phyloP scores from a whole-genome alignment of 2,888 invertebrate genomes.

The Pterobdella sp. region DNA sequence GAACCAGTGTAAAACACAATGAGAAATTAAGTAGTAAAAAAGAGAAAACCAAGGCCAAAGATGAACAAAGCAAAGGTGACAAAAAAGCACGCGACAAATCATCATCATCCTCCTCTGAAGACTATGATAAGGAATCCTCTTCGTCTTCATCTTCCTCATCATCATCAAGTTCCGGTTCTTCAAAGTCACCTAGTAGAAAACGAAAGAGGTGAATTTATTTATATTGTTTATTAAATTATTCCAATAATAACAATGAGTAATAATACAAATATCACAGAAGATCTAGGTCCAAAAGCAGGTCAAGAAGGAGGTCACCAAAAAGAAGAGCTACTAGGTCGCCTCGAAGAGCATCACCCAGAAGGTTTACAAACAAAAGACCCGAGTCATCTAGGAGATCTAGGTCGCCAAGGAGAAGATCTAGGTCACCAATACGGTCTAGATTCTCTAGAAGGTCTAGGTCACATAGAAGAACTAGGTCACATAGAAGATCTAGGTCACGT shows the following conservation, averaged over 20 bases:
- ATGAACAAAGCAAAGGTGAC: too few species aligned
- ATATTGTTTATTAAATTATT: too few species aligned
- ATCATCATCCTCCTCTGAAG: slow-evolving; percentile 13
- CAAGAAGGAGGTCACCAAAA: slow-evolving; percentile 2
- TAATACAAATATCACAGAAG: too few species aligned
- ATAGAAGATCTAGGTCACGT: slow-evolving; percentile 18
- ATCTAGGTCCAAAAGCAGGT: too few species aligned
- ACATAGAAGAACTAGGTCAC: slow-evolving; percentile 2
- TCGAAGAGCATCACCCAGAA: slow-evolving; percentile 11
- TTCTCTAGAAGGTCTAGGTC: slow-evolving; percentile 10
- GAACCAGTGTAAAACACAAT: too few species aligned
- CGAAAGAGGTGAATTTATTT: background rate
- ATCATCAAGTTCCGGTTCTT: background rate
- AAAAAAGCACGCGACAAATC: too few species aligned
- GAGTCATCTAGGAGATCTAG: background rate
- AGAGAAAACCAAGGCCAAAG: too few species aligned
- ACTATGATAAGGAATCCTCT: slow-evolving; percentile 17
- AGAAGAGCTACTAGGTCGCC: slow-evolving; percentile 4
- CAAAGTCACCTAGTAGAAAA: background rate
- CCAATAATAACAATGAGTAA: too few species aligned
- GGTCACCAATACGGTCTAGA: slow-evolving; percentile 3
- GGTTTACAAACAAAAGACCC: slow-evolving; percentile 17
- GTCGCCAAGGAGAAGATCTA: background rate
- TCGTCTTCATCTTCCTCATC: slow-evolving; percentile 19
- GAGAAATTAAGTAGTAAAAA: too few species aligned